Conservation (phyloP, 2,888 invertebrate species). For the Ectemnius cavifrons region DNA sequence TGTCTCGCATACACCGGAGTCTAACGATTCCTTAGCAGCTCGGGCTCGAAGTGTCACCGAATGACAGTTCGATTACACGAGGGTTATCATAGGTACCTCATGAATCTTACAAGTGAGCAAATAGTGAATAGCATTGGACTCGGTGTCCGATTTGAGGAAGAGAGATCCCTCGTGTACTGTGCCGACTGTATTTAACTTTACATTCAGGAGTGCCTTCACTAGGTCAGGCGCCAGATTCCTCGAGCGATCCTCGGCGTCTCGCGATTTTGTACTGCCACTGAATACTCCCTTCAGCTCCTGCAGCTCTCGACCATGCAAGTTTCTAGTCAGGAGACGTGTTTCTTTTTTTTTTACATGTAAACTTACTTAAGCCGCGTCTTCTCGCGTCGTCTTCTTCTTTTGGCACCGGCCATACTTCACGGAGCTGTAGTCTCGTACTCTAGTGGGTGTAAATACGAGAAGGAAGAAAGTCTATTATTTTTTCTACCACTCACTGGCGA, state of each 20-base stretch:
- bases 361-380: conserved; percentile 49
- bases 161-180: conserved; percentile 14
- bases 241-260: conserved; percentile 26
- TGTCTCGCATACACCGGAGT: conserved; percentile 4
- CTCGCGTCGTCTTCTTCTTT: conserved; percentile 23
- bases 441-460: conserved; percentile 28
- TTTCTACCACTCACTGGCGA: conserved; percentile 17
- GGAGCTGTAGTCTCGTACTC: conserved; percentile 26
- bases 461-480: conserved; percentile 15
- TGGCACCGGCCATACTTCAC: conserved; percentile 25
- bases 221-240: conserved; percentile 27
- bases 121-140: conserved; percentile 37
- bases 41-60: conserved; percentile 24
- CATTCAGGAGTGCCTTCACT: conserved; percentile 48
- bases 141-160: not conserved
- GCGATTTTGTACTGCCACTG: conserved; percentile 67
- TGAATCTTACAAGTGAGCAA: no score
- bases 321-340: conserved; percentile 76
- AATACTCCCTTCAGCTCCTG: conserved; percentile 75
- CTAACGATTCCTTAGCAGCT: conserved; percentile 10
- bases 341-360: conserved; percentile 53
- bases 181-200: conserved; percentile 26
- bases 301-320: conserved; percentile 74
- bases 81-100: conserved; percentile 15
- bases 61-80: conserved; percentile 23